Conservation (phyloP, 2,113 vertebrate species). For the Clupea harengus region DNA sequence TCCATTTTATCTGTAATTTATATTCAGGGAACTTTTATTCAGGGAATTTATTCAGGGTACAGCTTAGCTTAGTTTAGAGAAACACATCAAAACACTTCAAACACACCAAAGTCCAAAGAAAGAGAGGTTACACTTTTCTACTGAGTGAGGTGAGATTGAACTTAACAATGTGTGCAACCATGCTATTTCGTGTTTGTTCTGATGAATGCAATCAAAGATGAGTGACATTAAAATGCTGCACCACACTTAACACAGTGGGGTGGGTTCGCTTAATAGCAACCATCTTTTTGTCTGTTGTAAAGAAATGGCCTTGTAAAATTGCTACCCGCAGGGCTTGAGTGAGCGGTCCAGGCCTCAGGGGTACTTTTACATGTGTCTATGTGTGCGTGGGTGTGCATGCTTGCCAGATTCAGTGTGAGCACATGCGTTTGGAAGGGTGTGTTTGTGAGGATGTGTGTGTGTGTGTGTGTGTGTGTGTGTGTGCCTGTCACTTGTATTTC, state of each 20-base stretch:
- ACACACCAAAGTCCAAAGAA: no score
- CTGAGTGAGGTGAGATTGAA: background rate
- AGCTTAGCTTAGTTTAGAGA: no score
- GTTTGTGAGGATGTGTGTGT: background rate
- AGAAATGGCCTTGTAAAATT: constrained; percentile 45
- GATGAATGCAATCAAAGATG: constrained; percentile 28
- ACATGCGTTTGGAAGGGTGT: background rate
- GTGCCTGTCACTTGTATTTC: background rate
- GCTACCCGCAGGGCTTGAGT: constrained; percentile 39
- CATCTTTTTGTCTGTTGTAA: constrained; percentile 36
- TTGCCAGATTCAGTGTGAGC: background rate
- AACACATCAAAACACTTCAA: no score
- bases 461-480: background rate
- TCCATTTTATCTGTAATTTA: no score
- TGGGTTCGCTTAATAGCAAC: constrained; percentile 36
- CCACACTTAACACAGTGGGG: constrained; percentile 39
- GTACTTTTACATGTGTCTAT: background rate
- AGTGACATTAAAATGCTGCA: constrained; percentile 41
- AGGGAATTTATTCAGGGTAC: no score
- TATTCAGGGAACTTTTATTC: no score
- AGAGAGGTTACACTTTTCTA: background rate
- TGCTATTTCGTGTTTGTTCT: background rate
- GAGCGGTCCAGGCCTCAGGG: constrained; percentile 30
- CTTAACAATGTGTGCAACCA: background rate
- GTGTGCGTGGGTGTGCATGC: background rate